A percentile compares a stretch with the other conserved stretches of the same genome.
Conservation (phyloP, 92 coral and sea anemone genomes). For the Palythoa caribaeorum region DNA sequence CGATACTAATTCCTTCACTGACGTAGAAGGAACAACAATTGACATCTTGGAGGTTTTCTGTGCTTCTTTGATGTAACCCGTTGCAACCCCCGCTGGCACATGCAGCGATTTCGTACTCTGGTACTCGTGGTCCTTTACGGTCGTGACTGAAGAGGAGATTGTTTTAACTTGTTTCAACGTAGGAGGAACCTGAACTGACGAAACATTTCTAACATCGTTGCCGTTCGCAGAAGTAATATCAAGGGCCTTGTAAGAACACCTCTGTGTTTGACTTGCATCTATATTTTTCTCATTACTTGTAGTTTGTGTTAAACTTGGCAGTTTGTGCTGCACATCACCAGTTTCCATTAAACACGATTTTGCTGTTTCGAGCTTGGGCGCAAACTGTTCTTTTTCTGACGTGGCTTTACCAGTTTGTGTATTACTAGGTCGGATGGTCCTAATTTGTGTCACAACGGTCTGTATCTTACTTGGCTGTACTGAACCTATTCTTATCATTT, state of each 20-base stretch:
- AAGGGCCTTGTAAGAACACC: neutral
- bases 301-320: neutral
- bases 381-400: neutral
- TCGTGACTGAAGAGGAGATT: neutral
- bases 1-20: conserved; percentile 34
- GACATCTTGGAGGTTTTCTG: conserved; percentile 17
- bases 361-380: neutral
- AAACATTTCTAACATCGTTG: neutral
- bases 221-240: neutral
- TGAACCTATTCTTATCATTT: neutral
- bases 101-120: neutral
- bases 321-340: neutral
- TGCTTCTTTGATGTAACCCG: conserved; percentile 7
- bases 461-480: neutral
- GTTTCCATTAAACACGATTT: neutral
- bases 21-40: conserved; percentile 22
- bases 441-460: neutral
- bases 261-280: neutral
- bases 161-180: neutral
- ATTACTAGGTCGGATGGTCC: neutral
- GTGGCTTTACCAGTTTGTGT: conserved; percentile 6
- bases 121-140: neutral
- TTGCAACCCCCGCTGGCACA: neutral
- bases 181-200: neutral
- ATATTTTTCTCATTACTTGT: neutral